These are phyloP conservation scores for Drosophila leontia DNA, from an alignment of 1,140 invertebrate species.

Conservation along the genomic window DNA sequence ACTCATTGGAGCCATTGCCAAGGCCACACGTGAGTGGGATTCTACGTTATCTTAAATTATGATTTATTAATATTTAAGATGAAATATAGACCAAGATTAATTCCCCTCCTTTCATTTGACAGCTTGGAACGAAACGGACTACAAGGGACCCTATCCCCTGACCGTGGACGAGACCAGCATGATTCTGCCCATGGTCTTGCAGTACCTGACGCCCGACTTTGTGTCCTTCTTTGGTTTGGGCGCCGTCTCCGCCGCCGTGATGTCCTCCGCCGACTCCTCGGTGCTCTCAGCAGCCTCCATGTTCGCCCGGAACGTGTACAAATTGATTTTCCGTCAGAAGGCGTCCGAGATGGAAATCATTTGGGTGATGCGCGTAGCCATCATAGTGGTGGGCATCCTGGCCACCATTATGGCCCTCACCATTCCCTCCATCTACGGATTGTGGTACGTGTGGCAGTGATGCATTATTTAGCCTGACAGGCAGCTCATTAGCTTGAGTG, in stretches of 20 bases:
- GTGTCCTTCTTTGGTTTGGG: conserved; percentile 98
- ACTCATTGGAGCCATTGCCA: conserved; percentile 97
- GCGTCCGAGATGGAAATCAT: conserved; percentile 98
- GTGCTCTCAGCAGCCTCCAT: conserved; percentile 98
- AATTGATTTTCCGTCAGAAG: conserved; percentile 96
- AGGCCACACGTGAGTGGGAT: conserved; percentile 92
- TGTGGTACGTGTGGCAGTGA: conserved; percentile 90
- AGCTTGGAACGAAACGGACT: conserved; percentile 98
- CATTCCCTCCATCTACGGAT: conserved; percentile 98
- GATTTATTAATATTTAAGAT: not conserved
- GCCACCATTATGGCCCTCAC: conserved; percentile 98
- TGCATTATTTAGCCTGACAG: conserved; percentile 43
- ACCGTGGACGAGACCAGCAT: conserved; percentile 93
- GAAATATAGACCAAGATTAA: not conserved
- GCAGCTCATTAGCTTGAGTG: conserved; percentile 54
- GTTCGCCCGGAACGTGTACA: conserved; percentile 99
- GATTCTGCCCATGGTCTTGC: conserved; percentile 98
- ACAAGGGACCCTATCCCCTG: conserved; percentile 90
- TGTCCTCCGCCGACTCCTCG: conserved; percentile 99
- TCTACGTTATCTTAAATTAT: not conserved
- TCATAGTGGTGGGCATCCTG: conserved; percentile 96
- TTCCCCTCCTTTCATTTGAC: conserved; percentile 16
- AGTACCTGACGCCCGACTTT: conserved; percentile 96
- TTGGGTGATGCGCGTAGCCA: conserved; percentile 98
- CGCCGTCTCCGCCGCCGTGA: conserved; percentile 98